Base-by-base conservation (phyloP, 2,888 invertebrate genomes). In the Phyllotreta striolata region DNA sequence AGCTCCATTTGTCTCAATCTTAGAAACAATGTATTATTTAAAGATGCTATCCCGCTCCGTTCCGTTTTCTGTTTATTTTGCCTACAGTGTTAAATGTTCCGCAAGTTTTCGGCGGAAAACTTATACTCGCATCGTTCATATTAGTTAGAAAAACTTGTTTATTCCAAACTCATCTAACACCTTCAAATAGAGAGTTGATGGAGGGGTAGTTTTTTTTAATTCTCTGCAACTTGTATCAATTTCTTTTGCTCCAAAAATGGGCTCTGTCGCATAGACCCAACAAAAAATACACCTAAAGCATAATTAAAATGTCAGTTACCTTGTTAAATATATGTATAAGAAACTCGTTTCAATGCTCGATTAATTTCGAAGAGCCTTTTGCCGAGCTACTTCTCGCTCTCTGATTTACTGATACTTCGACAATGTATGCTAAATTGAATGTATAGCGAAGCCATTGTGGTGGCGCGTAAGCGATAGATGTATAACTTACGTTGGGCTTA, bases 1-100 rank as follows among this genome's bases (percentile, higher is more conserved):
- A 72, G 77, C 78, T 79, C 80, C 81, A 81, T 81, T 81, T 81
- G 80, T 81, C 80, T 81, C 81, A 81, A 81, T 81, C 81, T 79
- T 75, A 73, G 76, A 76, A 78, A 78, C 80, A 78, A 81, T 81
- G 80, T 80, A 80, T 81, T 81, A 81, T 81, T 81, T 80, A 81
- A 80, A 79, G 78, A 78, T 73, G 75, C 72, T 62, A 66, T 69
- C 64, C 62, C 52, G 54, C 68, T 67, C 60, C 66, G 68, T 65
- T 60, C 44, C 60, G 70, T 68, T 73, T 73, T 67, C 71, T 67
- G 71, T 71, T 70, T 71, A 66, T 70, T 71, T 70, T 70, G 63
- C 62, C 60, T 61, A 60, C 63, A 64, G 66, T 71, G 67, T 69
- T 68, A 71, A 71, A 71, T 65, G 66, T 66, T 62, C 64, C 52